A percentile compares a stretch with the other conserved stretches of the same genome.
Evolutionary conservation across 1,140 invertebrate genomes (phyloP).

Genomic region (Helicoverpa armigera): DNA sequence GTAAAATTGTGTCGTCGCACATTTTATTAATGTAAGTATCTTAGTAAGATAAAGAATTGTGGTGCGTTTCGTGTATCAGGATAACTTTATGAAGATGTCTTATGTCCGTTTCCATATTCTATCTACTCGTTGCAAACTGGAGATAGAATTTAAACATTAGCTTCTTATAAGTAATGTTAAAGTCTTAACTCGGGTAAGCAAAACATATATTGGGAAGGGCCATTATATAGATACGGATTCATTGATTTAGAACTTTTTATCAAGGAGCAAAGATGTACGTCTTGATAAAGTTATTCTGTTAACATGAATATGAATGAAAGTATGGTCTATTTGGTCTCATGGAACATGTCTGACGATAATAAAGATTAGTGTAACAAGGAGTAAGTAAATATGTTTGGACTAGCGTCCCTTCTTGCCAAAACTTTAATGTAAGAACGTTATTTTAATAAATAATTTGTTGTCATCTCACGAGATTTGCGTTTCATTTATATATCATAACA

Average conservation of each 20-base stretch:
- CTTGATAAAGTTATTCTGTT: conserved; percentile 19
- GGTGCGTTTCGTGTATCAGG: conserved; percentile 19
- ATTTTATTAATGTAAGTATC: not conserved
- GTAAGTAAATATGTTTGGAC: conserved; percentile 58
- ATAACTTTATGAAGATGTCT: conserved; percentile 12
- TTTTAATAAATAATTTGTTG: conserved; percentile 81
- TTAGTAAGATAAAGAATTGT: conserved; percentile 12
- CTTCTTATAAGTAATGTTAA: too few relatives aligned
- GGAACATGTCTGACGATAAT: conserved; percentile 1
- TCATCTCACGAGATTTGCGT: conserved; percentile 59
- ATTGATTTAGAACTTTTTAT: too few relatives aligned
- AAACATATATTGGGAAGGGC: too few relatives aligned
- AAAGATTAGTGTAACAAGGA: conserved; percentile 14
- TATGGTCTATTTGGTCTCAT: conserved; percentile 14
- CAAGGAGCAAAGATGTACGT: not conserved
- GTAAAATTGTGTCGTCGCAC: conserved; percentile 1
- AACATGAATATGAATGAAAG: conserved; percentile 5
- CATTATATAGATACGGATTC: too few relatives aligned
- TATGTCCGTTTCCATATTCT: too few relatives aligned
- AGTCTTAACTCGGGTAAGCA: too few relatives aligned
- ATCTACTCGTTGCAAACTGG: too few relatives aligned
- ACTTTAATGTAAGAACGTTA: conserved; percentile 74
- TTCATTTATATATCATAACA: conserved; percentile 54
- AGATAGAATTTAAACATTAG: too few relatives aligned
- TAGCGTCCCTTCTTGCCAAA: conserved; percentile 74